Percentiles rank a stretch among this genome's conserved stretches.
These are phyloP conservation scores for Caenorhabditis drosophilae DNA, from an alignment of 2,888 invertebrate species.

Conservation along the genomic window DNA sequence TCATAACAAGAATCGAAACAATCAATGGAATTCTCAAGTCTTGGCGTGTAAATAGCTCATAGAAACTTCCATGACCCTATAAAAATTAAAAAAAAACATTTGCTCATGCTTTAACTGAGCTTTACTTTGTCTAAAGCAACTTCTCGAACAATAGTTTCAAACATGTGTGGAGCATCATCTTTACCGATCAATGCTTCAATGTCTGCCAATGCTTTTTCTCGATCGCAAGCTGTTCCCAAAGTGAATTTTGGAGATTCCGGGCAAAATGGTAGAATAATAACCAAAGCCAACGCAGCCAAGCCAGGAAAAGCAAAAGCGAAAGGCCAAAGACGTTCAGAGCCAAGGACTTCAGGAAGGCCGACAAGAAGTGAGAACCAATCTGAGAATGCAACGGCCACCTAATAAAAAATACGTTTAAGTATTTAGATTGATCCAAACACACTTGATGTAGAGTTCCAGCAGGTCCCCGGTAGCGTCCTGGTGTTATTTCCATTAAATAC, in stretches of 20 bases:
- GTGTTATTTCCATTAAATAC: slow-evolving; percentile 72
- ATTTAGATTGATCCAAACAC: not conserved
- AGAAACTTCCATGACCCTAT: slow-evolving; percentile 51
- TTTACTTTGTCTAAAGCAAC: slow-evolving; percentile 46
- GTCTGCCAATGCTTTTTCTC: slow-evolving; percentile 43
- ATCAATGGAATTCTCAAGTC: slow-evolving; percentile 59
- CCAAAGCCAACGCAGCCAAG: slow-evolving; percentile 56
- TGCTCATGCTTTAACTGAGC: no score
- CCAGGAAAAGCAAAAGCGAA: slow-evolving; percentile 69
- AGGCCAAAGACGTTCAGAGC: slow-evolving; percentile 70
- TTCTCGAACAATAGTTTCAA: slow-evolving; percentile 54
- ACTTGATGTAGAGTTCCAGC: slow-evolving; percentile 71
- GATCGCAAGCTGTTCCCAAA: slow-evolving; percentile 42
- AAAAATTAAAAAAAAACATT: no score
- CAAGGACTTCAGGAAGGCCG: slow-evolving; percentile 70
- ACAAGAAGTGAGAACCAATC: slow-evolving; percentile 71
- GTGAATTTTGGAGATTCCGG: slow-evolving; percentile 68
- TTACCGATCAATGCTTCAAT: slow-evolving; percentile 54
- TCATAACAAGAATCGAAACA: slow-evolving; percentile 64
- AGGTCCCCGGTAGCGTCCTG: slow-evolving; percentile 70
- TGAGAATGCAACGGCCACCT: slow-evolving; percentile 70
- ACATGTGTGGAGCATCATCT: slow-evolving; percentile 56
- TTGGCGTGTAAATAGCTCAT: slow-evolving; percentile 57
- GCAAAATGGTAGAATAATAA: slow-evolving; percentile 63
- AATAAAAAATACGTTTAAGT: not conserved